Percentiles rank a stretch among this genome's conserved stretches.
phyloP scores from a whole-genome alignment of 2,888 invertebrate species.

The Cremastinae sp. region DNA sequence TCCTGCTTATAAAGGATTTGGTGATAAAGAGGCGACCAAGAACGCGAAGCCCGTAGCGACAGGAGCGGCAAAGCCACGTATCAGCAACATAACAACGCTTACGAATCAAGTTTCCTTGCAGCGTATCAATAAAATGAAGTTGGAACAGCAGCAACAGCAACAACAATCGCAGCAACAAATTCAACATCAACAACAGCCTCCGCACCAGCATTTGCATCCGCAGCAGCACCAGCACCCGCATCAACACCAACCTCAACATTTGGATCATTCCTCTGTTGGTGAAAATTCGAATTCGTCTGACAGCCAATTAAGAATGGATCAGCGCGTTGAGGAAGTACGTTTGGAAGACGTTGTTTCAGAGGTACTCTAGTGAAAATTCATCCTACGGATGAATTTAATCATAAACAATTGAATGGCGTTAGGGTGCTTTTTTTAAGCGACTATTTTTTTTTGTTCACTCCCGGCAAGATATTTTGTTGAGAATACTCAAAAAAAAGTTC shows the following conservation, averaged over 20 bases:
- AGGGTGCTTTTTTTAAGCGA: too few species aligned
- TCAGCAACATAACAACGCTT: conserved; percentile 72
- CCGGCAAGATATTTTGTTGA: too few species aligned
- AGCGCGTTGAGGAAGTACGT: conserved; percentile 77
- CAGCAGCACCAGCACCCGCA: conserved; percentile 25
- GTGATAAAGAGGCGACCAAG: conserved; percentile 74
- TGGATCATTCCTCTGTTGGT: conserved; percentile 74
- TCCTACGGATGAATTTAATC: too few species aligned
- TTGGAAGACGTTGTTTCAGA: conserved; percentile 77
- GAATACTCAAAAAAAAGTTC: too few species aligned
- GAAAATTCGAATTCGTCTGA: conserved; percentile 79
- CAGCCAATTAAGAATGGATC: conserved; percentile 75
- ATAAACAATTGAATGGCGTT: too few species aligned
- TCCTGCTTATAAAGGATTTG: conserved; percentile 74
- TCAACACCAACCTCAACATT: conserved; percentile 33
- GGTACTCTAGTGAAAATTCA: too few species aligned
- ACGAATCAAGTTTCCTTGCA: conserved; percentile 77
- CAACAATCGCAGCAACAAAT: conserved; percentile 20
- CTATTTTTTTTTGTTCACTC: too few species aligned
- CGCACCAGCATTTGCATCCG: conserved; percentile 13
- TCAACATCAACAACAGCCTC: conserved; percentile 18
- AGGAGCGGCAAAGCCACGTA: conserved; percentile 76
- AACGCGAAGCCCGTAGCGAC: conserved; percentile 74
- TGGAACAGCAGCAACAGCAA: conserved; percentile 64
- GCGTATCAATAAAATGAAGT: conserved; percentile 73